Conservation (phyloP, 2,888 invertebrate genomes). For the Drosophila prolongata region DNA sequence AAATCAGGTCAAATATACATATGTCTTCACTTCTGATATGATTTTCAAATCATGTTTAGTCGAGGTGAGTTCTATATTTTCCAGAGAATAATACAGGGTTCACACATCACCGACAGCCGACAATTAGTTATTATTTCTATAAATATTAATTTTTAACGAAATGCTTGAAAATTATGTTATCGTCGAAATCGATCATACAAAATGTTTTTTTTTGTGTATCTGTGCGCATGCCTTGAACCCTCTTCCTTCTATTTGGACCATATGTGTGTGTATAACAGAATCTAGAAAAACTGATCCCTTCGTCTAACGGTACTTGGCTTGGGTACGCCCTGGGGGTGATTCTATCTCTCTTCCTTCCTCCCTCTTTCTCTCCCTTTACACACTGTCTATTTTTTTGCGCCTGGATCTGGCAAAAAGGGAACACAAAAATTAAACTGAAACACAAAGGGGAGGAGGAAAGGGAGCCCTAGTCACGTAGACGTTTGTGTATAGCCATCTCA, state of each 20-base stretch:
- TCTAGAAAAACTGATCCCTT: slow-evolving; percentile 70
- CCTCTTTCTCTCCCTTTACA: slow-evolving; percentile 26
- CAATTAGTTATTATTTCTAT: too few species aligned
- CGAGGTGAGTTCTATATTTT: too few species aligned
- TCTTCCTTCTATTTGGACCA: slow-evolving; percentile 46
- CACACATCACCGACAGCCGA: too few species aligned
- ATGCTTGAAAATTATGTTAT: too few species aligned
- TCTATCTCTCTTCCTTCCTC: slow-evolving; percentile 25
- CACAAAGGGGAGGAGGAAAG: slow-evolving; percentile 31
- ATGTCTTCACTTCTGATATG: background rate
- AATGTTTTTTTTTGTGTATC: slow-evolving; percentile 14
- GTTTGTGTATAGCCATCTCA: slow-evolving; percentile 40
- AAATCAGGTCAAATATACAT: background rate
- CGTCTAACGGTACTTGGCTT: slow-evolving; percentile 63
- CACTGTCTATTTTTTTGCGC: slow-evolving; percentile 31
- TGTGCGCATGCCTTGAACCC: slow-evolving; percentile 65
- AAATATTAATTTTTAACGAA: too few species aligned
- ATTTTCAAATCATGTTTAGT: background rate
- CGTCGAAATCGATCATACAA: background rate
- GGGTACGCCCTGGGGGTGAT: slow-evolving; percentile 38
- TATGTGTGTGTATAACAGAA: slow-evolving; percentile 45
- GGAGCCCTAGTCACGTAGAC: slow-evolving; percentile 64
- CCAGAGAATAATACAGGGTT: too few species aligned
- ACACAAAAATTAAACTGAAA: slow-evolving; percentile 12
- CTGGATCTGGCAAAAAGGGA: slow-evolving; percentile 60